phyloP scores from a whole-genome alignment of 2,888 invertebrate genomes.

The Chymomyza procnemis region DNA sequence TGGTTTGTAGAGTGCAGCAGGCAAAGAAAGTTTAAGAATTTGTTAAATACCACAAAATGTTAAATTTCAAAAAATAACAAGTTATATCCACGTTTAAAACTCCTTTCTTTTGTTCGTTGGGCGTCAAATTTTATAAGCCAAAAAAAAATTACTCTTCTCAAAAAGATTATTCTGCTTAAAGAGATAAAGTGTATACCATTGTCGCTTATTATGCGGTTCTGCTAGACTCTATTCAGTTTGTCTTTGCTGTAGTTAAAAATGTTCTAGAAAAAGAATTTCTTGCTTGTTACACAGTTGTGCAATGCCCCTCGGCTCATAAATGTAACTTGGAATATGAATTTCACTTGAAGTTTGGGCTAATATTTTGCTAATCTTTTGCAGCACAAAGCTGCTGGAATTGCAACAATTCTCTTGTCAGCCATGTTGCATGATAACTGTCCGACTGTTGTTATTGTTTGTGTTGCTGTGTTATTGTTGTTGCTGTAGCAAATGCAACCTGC shows the following conservation, averaged over 20 bases:
- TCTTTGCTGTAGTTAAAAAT: neutral
- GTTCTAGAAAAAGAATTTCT: neutral
- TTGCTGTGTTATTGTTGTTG: neutral
- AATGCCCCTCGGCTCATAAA: neutral
- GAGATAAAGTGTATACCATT: too few relatives aligned
- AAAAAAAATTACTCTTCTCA: too few relatives aligned
- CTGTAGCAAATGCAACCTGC: neutral
- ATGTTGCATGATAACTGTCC: neutral
- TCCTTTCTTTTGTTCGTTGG: too few relatives aligned
- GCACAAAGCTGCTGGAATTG: conserved; percentile 30
- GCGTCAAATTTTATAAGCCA: too few relatives aligned
- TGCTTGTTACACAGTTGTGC: neutral
- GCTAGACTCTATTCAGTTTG: conserved; percentile 1
- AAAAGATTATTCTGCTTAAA: too few relatives aligned
- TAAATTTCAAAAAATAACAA: too few relatives aligned
- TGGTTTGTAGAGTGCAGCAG: too few relatives aligned
- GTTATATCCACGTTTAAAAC: too few relatives aligned
- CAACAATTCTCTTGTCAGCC: neutral
- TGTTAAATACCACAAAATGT: too few relatives aligned
- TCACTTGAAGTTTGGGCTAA: conserved; percentile 43
- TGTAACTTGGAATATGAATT: conserved; percentile 7
- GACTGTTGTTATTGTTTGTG: conserved; percentile 12
- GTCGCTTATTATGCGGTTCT: too few relatives aligned
- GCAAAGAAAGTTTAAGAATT: too few relatives aligned
- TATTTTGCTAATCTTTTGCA: conserved; percentile 57